phyloP scores from a whole-genome alignment of 2,797 vertebrate species.

The Sebastes oblongus region DNA sequence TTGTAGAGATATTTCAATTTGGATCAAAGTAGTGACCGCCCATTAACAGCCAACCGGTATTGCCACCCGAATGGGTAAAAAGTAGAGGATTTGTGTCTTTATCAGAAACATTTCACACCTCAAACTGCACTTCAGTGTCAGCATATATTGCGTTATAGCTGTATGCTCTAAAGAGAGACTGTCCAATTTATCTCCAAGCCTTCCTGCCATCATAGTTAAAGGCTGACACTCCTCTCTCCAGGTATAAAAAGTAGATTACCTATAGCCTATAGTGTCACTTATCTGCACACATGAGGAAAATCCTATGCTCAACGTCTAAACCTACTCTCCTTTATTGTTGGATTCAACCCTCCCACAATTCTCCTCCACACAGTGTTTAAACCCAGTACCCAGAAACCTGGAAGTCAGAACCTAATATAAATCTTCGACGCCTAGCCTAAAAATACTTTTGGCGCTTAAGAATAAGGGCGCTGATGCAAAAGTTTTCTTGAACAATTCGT shows the following conservation, averaged over 20 bases:
- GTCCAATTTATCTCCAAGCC: background rate
- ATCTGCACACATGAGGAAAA: no score
- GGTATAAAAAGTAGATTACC: background rate
- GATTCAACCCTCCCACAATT: background rate
- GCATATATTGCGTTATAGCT: no score
- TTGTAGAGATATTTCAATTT: background rate
- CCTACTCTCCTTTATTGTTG: background rate
- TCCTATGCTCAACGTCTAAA: background rate
- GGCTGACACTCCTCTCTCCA: background rate
- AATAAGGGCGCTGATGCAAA: conserved; percentile 52
- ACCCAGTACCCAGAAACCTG: conserved; percentile 15
- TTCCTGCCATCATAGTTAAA: background rate
- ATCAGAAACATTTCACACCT: background rate
- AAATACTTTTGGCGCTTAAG: conserved; percentile 36
- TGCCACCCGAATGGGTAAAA: background rate
- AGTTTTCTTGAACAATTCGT: conserved; percentile 44
- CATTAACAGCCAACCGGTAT: no score
- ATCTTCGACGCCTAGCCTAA: background rate
- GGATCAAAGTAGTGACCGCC: no score
- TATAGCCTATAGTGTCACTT: no score
- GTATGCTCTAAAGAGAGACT: background rate
- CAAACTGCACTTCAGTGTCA: background rate
- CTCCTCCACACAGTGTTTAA: background rate
- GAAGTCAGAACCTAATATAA: conserved; percentile 6
- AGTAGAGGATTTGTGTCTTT: background rate